A percentile compares a stretch with the other conserved stretches of the same genome.
These are phyloP conservation scores for Lasaia peninsularis DNA, from an alignment of 1,140 invertebrate genomes.

Conservation along the genomic window DNA sequence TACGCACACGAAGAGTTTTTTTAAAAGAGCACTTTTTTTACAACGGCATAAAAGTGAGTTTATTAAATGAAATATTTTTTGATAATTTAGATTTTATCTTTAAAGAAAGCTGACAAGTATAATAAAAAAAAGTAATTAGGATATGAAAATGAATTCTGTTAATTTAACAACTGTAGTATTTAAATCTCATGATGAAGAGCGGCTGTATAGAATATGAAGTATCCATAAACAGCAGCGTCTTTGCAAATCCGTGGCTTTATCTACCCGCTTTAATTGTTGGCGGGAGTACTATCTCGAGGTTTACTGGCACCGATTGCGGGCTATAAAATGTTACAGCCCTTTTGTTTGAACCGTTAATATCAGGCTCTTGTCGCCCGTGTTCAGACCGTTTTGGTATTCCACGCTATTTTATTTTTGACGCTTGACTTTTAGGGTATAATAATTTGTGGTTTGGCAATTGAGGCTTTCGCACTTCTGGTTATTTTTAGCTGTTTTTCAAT, in stretches of 20 bases:
- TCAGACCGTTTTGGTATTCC: constrained; percentile 15
- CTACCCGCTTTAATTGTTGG: constrained; percentile 67
- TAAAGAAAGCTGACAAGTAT: too few relatives aligned
- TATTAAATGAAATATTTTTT: too few relatives aligned
- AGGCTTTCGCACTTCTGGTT: too few relatives aligned
- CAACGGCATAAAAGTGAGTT: too few relatives aligned
- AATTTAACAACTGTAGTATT: not conserved
- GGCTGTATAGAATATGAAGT: constrained; percentile 7
- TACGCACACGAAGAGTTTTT: too few relatives aligned
- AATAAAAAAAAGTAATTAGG: too few relatives aligned
- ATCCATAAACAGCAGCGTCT: constrained; percentile 6
- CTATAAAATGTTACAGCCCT: constrained; percentile 67
- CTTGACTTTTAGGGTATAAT: not conserved
- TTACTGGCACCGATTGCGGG: constrained; percentile 50
- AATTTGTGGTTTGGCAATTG: too few relatives aligned
- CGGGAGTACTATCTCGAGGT: constrained; percentile 57
- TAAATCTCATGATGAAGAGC: not conserved
- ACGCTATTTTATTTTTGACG: not conserved
- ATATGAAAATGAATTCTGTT: not conserved
- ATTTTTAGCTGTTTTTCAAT: too few relatives aligned
- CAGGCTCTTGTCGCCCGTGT: constrained; percentile 40
- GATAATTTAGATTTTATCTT: too few relatives aligned
- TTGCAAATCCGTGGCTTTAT: constrained; percentile 42
- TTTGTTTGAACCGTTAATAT: constrained; percentile 47
- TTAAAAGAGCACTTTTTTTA: too few relatives aligned